Base-by-base conservation (phyloP, 2,797 vertebrate genomes). In the Pyrocephalus nanus region DNA sequence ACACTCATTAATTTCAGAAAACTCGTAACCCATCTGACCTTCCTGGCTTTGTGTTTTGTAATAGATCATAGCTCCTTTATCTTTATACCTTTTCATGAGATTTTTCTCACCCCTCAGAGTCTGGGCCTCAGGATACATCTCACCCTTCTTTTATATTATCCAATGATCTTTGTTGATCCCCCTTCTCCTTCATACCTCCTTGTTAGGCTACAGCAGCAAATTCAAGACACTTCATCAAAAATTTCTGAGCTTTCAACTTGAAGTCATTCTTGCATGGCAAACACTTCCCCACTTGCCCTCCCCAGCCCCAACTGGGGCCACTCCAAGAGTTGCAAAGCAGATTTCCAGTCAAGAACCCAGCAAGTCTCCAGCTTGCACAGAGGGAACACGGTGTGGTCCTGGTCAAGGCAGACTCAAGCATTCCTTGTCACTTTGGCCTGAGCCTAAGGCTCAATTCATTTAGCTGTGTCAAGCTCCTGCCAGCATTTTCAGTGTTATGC, bases 151-250 rank as follows among this genome's bases (percentile, higher is more conserved):
- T 72, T 53, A 50, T 32, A 32, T 40, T 65, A 26, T 54, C 12
- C 21, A 88, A 6, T 3, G 3, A 48, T 38, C 42, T 50, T 65
- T 40, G 14, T 11, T 0, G 0, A 57, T 12, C 2, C 3, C 9
- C 9, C 18, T 78, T 91, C 65, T 76, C 40, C 47, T 70, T 76
- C 40, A 34, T 23, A 67, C 0, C 9, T 12, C 7, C n/a, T 58
- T 4, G 0, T 58, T n/a, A 71, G 22, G 60, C 51, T 72, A 32
- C 42, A n/a, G 26, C 10, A 78, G 15, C 26, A 73, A 94, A 92
- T 53, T 72, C 30, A 69, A 73, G 36, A 72, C 27, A 42, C 8
- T 74, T 48, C 22, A 20, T 81, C 15, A 55, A 64, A 84, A 90
- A 42, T 34, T 45, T 62, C 4, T 4, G 1, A 72, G 21, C 50